Evolutionary conservation across 2,113 vertebrate species (phyloP).

Genomic region (Gadus macrocephalus): DNA sequence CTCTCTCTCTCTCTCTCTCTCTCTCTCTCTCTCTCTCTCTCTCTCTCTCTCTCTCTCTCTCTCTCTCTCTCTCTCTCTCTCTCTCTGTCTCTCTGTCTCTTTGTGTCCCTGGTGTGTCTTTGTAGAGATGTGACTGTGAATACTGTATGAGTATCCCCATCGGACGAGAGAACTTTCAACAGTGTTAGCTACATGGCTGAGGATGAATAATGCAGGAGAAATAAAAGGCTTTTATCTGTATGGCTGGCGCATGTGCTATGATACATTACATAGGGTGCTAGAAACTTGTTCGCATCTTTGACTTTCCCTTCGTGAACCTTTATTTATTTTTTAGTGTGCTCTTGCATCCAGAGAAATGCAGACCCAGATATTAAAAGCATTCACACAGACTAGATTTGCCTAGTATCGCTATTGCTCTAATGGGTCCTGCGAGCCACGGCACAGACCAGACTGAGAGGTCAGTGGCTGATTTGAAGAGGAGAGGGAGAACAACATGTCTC

Average conservation of each 20-base stretch:
- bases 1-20: conserved; percentile 3
- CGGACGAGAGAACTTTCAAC: conserved; percentile 29
- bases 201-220: conserved; percentile 59
- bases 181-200: conserved; percentile 49
- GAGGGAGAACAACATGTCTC: too few species aligned
- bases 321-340: conserved; percentile 1
- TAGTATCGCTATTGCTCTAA: background rate
- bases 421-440: background rate
- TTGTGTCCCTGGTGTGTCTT: conserved; percentile 7
- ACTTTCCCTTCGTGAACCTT: background rate
- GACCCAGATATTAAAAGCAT: too few species aligned
- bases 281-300: conserved; percentile 16
- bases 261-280: conserved; percentile 37
- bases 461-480: background rate
- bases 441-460: background rate
- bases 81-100: background rate
- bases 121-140: conserved; percentile 24
- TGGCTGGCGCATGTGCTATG: conserved; percentile 36
- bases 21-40: conserved; percentile 2
- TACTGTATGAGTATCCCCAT: conserved; percentile 38
- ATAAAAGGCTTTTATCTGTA: conserved; percentile 51
- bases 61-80: background rate
- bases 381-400: background rate
- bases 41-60: conserved; percentile 4
- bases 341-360: background rate